phyloP scores from a whole-genome alignment of 2,113 vertebrate genomes.

The Eurypyga helias region DNA sequence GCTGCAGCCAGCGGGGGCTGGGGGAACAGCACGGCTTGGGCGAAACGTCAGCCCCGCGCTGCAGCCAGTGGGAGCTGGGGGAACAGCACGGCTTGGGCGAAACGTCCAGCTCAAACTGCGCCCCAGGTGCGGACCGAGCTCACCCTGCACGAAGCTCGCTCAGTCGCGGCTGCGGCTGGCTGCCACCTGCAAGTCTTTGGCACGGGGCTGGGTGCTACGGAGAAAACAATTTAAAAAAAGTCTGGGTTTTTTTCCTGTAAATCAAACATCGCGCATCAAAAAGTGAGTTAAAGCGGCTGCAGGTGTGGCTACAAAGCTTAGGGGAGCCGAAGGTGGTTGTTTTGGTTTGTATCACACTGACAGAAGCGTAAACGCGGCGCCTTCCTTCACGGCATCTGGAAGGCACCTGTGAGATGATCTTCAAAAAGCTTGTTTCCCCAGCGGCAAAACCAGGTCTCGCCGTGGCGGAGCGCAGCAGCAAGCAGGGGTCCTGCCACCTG shows the following conservation, averaged over 20 bases:
- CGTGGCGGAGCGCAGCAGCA: background rate
- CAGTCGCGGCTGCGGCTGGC: background rate
- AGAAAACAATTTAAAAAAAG: background rate
- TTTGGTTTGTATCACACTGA: background rate
- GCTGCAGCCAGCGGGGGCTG: rapidly evolving
- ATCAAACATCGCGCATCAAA: background rate
- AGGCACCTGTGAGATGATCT: background rate
- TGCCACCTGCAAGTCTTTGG: background rate
- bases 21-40: background rate
- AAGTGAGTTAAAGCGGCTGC: background rate
- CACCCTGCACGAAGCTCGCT: background rate
- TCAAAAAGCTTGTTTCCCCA: background rate
- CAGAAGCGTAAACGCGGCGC: background rate
- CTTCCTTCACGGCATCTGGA: background rate
- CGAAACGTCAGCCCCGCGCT: background rate
- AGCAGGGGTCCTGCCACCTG: background rate
- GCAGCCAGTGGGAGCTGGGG: rapidly evolving
- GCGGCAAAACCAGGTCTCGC: background rate
- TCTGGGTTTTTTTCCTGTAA: background rate
- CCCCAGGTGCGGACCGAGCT: background rate
- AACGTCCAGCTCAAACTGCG: background rate
- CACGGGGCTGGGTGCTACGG: background rate
- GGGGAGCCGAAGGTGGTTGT: background rate
- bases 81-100: background rate
- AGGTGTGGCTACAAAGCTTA: background rate